Evolutionary conservation across 2,888 invertebrate species (phyloP), one percentile per base, ranked within the genome.

Genomic region (Chironomus riparius): DNA sequence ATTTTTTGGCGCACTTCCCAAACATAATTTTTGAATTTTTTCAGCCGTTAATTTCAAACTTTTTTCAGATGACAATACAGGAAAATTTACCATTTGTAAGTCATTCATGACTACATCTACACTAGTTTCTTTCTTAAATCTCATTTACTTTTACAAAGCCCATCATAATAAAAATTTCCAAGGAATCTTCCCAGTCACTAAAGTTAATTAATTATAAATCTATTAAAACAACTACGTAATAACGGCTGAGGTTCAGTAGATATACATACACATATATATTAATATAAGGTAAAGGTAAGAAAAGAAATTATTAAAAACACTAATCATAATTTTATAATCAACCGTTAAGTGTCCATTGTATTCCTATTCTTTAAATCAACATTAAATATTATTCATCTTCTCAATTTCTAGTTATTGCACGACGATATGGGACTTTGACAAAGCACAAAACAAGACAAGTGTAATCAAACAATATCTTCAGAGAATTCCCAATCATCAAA

Each of bases 401-500:
- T 50, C 56, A 56, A 15, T n/a, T 15, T 56, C 56, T 15, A 65
- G 5, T 21, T 65, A 65, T 65, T 65, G 65, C 65, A 65, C 65
- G 65, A 65, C 12, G 65, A 65, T 65, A 12, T 65, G 65, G 65
- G 24, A 56, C 56, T 56, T 15, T 15, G 15, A 56, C 7, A 38
- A 56, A 18, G 56, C 15, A 15, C 56, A 56, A 56, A 10, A 13
- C 7, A 65, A 65, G 21, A 24, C 21, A 22, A 65, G 21, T 65
- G 13, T 22, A 12, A 65, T 24, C 24, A 65, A 65, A 65, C 24
- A 24, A 65, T 65, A 65, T 65, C 65, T 24, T 65, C 65, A 13
- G 65, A 65, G 24, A 65, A 65, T 65, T 65, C 65, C 65, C 65
- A 65, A 21, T 65, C 65, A 65, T 65, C 65, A 10, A 65, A 65